Evolutionary conservation across 2,113 vertebrate species (phyloP).

Genomic region (Pteruthius melanotis): DNA sequence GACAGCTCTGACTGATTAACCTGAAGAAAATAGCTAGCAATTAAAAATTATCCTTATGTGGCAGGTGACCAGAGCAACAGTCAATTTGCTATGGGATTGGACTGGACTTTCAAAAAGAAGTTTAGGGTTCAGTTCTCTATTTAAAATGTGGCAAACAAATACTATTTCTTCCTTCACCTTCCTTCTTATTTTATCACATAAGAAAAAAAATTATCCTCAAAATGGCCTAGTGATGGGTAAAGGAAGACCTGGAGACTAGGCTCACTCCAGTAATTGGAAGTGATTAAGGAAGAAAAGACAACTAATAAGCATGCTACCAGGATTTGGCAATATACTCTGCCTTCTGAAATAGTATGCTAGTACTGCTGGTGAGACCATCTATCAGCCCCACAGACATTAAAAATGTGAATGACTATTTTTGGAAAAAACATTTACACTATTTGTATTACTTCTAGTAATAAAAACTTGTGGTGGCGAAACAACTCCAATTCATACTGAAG

Average conservation of each 20-base stretch:
- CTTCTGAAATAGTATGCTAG: not conserved
- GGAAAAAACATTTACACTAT: not conserved
- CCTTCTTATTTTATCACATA: not conserved
- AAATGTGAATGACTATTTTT: conserved; percentile 11
- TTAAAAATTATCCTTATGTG: not conserved
- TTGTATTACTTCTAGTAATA: conserved; percentile 36
- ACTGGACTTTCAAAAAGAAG: not conserved
- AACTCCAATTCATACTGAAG: not conserved
- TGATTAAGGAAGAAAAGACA: not conserved
- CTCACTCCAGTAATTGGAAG: not conserved
- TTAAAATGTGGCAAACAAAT: not conserved
- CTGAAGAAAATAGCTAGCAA: not conserved
- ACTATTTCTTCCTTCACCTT: not conserved
- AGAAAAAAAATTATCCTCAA: not conserved
- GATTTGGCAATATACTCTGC: not conserved
- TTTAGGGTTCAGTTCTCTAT: not conserved
- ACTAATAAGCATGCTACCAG: not conserved
- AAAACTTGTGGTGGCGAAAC: not conserved
- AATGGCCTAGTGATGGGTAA: not conserved
- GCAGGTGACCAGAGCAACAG: not conserved
- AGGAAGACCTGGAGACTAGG: not conserved
- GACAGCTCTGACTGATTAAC: not conserved
- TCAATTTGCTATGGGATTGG: not conserved
- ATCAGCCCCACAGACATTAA: not conserved
- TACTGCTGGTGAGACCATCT: not conserved